phyloP scores from a whole-genome alignment of 2,113 vertebrate genomes.

The Ammospiza nelsoni region DNA sequence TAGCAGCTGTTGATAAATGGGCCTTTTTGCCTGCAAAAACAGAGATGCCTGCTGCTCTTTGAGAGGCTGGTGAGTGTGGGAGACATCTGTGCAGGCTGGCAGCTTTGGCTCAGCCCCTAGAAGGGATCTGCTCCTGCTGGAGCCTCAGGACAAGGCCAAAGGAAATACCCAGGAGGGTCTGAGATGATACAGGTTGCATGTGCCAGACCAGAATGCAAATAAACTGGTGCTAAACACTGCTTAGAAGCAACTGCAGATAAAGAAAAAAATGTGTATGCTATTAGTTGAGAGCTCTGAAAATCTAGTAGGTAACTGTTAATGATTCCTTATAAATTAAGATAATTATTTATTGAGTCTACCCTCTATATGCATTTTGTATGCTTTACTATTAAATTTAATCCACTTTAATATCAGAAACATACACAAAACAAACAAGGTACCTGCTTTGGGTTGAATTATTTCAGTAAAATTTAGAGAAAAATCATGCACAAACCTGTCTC shows the following conservation, averaged over 20 bases:
- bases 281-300: neutral
- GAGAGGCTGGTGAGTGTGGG: neutral
- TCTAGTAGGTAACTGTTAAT: neutral
- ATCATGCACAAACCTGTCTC: constrained; percentile 82
- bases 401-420: neutral
- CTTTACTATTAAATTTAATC: neutral
- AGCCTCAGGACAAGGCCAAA: neutral
- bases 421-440: neutral
- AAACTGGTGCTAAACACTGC: neutral
- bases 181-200: neutral
- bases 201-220: neutral
- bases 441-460: neutral
- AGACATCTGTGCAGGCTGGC: constrained; percentile 16
- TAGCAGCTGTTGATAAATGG: neutral
- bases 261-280: neutral
- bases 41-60: neutral
- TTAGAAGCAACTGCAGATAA: neutral
- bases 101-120: neutral
- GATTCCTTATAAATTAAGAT: neutral
- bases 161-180: neutral
- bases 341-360: neutral
- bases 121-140: neutral
- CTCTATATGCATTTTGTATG: neutral
- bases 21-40: neutral
- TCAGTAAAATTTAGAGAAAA: neutral